A percentile compares a stretch with the other conserved stretches of the same genome.
Evolutionary conservation across 2,113 vertebrate species (phyloP).

Genomic region (Vireo altiloquus): DNA sequence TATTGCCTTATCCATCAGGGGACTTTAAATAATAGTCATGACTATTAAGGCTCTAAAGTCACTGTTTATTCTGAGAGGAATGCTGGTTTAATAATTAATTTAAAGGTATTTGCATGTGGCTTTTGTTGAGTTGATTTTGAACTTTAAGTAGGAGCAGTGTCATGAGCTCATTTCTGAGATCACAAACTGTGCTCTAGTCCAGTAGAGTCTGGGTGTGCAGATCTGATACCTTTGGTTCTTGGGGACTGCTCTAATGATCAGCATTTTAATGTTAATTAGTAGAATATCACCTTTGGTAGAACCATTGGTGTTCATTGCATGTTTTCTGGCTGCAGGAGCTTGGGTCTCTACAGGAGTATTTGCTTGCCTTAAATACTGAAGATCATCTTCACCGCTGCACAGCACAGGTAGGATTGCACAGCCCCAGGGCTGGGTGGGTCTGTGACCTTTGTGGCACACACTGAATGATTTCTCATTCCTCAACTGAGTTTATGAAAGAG

Average conservation of each 20-base stretch:
- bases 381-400: constrained; percentile 90
- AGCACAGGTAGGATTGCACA: constrained; percentile 78
- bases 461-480: background rate
- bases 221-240: background rate
- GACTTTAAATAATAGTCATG: background rate
- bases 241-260: background rate
- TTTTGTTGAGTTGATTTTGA: background rate
- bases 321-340: constrained; percentile 78
- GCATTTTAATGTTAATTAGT: background rate
- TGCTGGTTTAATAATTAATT: background rate
- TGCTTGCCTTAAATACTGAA: constrained; percentile 92
- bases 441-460: background rate
- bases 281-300: background rate
- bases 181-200: background rate
- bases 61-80: background rate
- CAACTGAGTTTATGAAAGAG: background rate
- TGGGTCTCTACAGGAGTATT: constrained; percentile 89
- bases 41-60: background rate
- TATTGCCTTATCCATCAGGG: background rate
- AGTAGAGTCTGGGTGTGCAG: background rate
- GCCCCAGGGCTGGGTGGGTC: background rate
- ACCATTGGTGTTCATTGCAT: background rate
- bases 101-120: background rate
- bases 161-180: background rate
- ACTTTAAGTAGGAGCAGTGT: background rate